phyloP scores from a whole-genome alignment of 2,113 vertebrate genomes.

The Coturnix japonica region DNA sequence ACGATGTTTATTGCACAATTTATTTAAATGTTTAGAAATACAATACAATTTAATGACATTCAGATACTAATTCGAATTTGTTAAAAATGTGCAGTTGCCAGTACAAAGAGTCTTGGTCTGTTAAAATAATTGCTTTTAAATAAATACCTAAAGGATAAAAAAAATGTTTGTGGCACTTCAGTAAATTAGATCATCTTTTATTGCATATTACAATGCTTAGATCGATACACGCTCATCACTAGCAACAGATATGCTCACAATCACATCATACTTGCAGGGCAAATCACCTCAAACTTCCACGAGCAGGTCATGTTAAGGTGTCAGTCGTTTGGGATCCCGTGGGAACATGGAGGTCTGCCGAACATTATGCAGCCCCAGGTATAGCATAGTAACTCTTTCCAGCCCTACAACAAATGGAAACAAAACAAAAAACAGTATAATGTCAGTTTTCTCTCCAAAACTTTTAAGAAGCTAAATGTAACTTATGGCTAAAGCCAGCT shows the following conservation, averaged over 20 bases:
- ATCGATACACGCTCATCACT: conserved; percentile 12
- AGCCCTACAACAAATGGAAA: conserved; percentile 80
- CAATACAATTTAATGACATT: conserved; percentile 41
- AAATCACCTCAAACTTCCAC: neutral
- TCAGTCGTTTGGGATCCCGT: conserved; percentile 95
- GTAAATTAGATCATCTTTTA: conserved; percentile 33
- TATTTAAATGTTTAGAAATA: conserved; percentile 71
- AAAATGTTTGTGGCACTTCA: conserved; percentile 70
- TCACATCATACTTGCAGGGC: neutral
- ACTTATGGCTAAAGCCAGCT: neutral
- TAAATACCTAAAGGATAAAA: conserved; percentile 58
- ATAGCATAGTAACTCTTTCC: conserved; percentile 98
- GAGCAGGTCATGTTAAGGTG: conserved; percentile 80
- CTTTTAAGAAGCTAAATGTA: neutral
- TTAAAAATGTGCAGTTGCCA: conserved; percentile 68
- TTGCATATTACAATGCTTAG: conserved; percentile 50
- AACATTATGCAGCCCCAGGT: conserved; percentile 93
- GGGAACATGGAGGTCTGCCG: conserved; percentile 99
- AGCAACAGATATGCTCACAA: conserved; percentile 41
- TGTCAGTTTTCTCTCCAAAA: neutral
- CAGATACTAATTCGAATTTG: conserved; percentile 49
- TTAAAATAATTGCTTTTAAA: conserved; percentile 66
- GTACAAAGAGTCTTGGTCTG: conserved; percentile 48
- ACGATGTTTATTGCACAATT: conserved; percentile 45
- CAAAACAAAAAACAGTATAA: neutral